Evolutionary conservation across 2,113 vertebrate genomes (phyloP).

Genomic region (Lynx canadensis): DNA sequence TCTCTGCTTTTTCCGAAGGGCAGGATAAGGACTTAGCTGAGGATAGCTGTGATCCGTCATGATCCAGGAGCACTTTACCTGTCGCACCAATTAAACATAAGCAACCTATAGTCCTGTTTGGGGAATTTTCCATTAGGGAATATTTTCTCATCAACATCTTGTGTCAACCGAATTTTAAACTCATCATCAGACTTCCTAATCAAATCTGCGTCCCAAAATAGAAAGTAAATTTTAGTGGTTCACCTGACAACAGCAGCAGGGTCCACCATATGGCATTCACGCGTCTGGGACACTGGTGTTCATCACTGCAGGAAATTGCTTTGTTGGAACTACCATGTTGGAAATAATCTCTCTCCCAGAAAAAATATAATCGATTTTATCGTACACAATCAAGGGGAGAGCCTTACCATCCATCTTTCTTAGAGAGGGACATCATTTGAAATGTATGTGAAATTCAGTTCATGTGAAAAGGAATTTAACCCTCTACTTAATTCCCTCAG

Average conservation of each 20-base stretch:
- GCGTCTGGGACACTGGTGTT: neutral
- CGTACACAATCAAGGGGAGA: neutral
- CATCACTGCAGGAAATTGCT: neutral
- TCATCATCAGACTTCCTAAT: constrained; percentile 28
- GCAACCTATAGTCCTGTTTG: neutral
- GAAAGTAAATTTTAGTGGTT: constrained; percentile 6
- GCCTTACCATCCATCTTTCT: neutral
- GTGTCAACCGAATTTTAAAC: constrained; percentile 35
- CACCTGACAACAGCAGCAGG: neutral
- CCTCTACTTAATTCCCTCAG: neutral
- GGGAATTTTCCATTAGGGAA: constrained; percentile 6
- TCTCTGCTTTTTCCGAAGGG: neutral
- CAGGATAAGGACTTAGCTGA: neutral
- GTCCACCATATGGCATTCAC: neutral
- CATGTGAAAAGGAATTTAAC: constrained; percentile 45
- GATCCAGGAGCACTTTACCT: neutral
- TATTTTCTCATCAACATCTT: constrained; percentile 55
- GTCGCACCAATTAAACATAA: neutral
- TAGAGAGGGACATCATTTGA: neutral
- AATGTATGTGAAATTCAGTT: constrained; percentile 42
- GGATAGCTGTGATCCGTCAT: neutral
- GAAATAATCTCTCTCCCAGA: neutral
- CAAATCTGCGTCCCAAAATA: constrained; percentile 41
- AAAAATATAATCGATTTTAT: neutral
- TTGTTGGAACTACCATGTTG: neutral